Conservation (phyloP, 30 jellyfish, hydroid and myxozoan genomes). For the Pelagia noctiluca region DNA sequence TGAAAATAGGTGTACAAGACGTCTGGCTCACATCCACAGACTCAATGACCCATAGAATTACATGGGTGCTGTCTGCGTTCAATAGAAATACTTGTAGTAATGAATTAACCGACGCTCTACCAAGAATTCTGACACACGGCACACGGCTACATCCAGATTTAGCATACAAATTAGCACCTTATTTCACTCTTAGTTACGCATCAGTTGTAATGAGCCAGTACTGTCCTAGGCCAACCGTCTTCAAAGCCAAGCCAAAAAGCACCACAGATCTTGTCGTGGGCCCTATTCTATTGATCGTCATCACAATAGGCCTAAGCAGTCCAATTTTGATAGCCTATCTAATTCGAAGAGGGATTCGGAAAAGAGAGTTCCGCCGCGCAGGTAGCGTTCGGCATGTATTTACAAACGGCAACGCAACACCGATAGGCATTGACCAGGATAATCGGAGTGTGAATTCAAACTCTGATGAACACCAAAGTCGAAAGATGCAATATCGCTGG, state of each 20-base stretch:
- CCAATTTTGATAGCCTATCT: slow-evolving; percentile 64
- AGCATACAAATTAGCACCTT: slow-evolving; percentile 24
- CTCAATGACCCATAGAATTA: slow-evolving; percentile 10
- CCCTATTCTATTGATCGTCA: slow-evolving; percentile 53
- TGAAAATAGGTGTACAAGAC: slow-evolving; percentile 47
- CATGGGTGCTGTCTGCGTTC: slow-evolving; percentile 56
- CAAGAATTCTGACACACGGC: slow-evolving; percentile 6
- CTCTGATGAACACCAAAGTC: slow-evolving; percentile 34
- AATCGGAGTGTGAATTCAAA: slow-evolving; percentile 3
- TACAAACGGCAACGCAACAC: slow-evolving; percentile 58
- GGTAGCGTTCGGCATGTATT: slow-evolving; percentile 56
- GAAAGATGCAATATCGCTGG: slow-evolving; percentile 61
- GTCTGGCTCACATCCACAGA: slow-evolving; percentile 56
- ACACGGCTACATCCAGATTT: slow-evolving; percentile 48
- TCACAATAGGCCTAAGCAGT: slow-evolving; percentile 68
- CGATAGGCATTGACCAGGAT: slow-evolving; percentile 44
- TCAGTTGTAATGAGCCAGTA: slow-evolving; percentile 17
- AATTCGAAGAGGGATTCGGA: slow-evolving; percentile 57
- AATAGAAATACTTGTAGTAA: slow-evolving; percentile 57
- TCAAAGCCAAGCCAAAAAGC: not conserved
- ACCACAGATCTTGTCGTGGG: slow-evolving; percentile 46
- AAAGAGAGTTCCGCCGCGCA: slow-evolving; percentile 63
- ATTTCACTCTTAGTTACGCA: slow-evolving; percentile 21
- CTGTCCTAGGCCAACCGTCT: slow-evolving; percentile 40
- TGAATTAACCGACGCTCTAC: slow-evolving; percentile 37